Evolutionary conservation across 2,888 invertebrate species (phyloP), one percentile per base, ranked within the genome.

Genomic region (Cheilosia scutellata): DNA sequence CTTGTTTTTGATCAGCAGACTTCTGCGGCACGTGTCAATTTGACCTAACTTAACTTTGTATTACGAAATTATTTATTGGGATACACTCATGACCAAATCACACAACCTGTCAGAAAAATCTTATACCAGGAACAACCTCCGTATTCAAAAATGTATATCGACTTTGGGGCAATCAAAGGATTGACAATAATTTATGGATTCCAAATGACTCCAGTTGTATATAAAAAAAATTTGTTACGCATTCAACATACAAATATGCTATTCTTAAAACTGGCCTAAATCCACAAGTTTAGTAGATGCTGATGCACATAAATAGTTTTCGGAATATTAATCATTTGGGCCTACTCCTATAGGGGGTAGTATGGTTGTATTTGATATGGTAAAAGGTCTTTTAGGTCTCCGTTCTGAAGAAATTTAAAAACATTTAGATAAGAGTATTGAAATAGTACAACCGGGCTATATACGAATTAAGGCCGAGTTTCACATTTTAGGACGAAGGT

Each of bases 141-240:
- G 7, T 25, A 37, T 37, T 37, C 4, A 11, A 37, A 37, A 4
- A 11, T 11, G 11, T 37, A 37, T 37, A 11, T 37, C 37, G 11
- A 11, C 37, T 37, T 37, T 37, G 11, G 37, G 37, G 11, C 7
- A 33, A 25, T 44, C 42, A 44, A 44, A 27, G 44, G 57, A 70
- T 44, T 25, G n/a, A 42, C 9, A 42, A 7, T 53, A 47, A 70
- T 70, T 70, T 70, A 70, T 70, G 57, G 33, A 70, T 57, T 68
- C 55, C 42, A 33, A 49, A 47, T 49, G 49, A 11, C 44, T 29
- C 62, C 33, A 11, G 49, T 49, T 20, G 31, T 16, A 11, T 42
- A 13, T 40, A 42, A 5, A 20, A 11, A 40, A 25, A 25, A 60
- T 9, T 33, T 7, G 33, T 4, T 33, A 57, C 11, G 20, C 16